These are phyloP conservation scores for Triplophysa bombifrons DNA, from an alignment of 2,797 vertebrate genomes.

Conservation along the genomic window DNA sequence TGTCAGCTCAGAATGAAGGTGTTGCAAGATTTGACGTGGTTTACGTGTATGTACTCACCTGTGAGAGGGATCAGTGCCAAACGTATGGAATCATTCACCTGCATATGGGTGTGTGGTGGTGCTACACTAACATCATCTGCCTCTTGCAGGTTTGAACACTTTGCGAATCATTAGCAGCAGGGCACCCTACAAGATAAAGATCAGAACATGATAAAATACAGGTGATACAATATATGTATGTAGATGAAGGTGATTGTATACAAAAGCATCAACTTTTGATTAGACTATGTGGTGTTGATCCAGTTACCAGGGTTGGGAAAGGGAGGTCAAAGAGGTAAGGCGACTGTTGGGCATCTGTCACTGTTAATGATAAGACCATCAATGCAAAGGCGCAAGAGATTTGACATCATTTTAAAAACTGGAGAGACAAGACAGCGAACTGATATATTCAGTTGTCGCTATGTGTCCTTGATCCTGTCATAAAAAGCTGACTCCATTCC, in stretches of 20 bases:
- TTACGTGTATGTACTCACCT: constrained; percentile 54
- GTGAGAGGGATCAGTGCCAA: constrained; percentile 48
- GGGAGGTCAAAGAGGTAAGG: constrained; percentile 23
- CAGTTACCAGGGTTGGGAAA: constrained; percentile 3
- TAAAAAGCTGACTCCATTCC: constrained; percentile 9
- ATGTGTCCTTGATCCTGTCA: constrained; percentile 17
- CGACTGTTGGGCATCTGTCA: constrained; percentile 51
- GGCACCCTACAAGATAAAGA: not conserved
- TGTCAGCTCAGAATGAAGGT: constrained; percentile 42
- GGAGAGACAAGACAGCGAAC: constrained; percentile 25
- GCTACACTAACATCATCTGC: not conserved
- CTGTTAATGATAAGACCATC: constrained; percentile 49
- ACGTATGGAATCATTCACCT: constrained; percentile 45
- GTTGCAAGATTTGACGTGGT: constrained; percentile 20
- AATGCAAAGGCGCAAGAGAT: constrained; percentile 34
- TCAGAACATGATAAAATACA: not conserved
- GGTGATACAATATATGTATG: not conserved
- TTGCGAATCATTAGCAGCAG: not conserved
- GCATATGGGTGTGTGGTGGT: not conserved
- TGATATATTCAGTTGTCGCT: constrained; percentile 31
- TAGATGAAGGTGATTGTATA: not conserved
- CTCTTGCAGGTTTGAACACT: not conserved
- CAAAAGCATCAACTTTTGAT: not conserved
- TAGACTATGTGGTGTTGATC: not conserved
- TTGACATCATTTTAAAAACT: constrained; percentile 32